Evolutionary conservation across 1,140 invertebrate species (phyloP), one percentile per base, ranked within the genome.

Genomic region (Euschistus heros): DNA sequence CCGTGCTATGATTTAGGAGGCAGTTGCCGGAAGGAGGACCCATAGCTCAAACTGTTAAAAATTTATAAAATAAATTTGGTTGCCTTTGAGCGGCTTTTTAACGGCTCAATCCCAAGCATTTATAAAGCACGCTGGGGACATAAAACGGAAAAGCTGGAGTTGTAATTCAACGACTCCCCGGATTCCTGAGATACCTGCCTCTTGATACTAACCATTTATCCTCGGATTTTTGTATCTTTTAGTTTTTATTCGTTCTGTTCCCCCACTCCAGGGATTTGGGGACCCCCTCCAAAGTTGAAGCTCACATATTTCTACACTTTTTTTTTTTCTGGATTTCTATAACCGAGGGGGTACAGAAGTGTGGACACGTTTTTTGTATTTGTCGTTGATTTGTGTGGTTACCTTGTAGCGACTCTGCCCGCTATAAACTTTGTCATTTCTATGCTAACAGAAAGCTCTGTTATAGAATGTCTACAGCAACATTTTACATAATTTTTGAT

Each of bases 331-430:
- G 33, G 7, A 37, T 37, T 37, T 37, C 33, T 37, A 37, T 37
- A 37, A 37, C 33, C 54, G 20, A 20, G 18, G 54, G 7, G 24
- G 6, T 24, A 57, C 54, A 57, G 15, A 24, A 20, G 18, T 57
- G 54, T 57, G 54, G 54, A 57, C 54, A 57, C 54, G 54, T 57
- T 57, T 57, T 57, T 57, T 57, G 54, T 57, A 18, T 13, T 50
- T 4, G 54, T 4, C 18, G 33, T 37, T 37, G 33, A 37, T 37
- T 37, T 37, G 33, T 37, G 3, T 10, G 33, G 33, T 37, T 37
- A 6, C 33, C 33, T 10, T 37, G 1, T 37, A 37, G 10, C 33
- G 13, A 10, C 33, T 30, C 7, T 30, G 27, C 7, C 33, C 8
- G 3, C 33, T 37, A 37, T 37, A 37, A 37, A 37, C 33, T 37